These are phyloP conservation scores for Brachypterus glaber DNA, from an alignment of 2,888 invertebrate genomes.

Conservation along the genomic window DNA sequence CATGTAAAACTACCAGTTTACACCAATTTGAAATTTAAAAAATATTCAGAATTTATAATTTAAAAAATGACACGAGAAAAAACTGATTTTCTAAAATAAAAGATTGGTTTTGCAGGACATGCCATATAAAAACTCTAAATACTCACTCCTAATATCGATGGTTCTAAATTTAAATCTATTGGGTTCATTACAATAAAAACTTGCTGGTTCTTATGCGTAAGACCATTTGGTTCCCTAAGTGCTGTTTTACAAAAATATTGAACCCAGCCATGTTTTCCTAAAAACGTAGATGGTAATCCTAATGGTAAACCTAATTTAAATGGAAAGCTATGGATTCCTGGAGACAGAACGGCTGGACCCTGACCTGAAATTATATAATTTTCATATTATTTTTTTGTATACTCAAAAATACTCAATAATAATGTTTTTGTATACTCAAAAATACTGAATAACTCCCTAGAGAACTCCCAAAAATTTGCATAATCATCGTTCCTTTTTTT, in stretches of 20 bases:
- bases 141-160: slow-evolving; percentile 77
- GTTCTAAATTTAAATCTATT: slow-evolving; percentile 84
- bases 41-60: too few species aligned
- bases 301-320: slow-evolving; percentile 85
- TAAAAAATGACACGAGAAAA: too few species aligned
- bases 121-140: slow-evolving; percentile 4
- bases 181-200: slow-evolving; percentile 97
- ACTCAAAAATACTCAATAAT: too few species aligned
- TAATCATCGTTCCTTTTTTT: too few species aligned
- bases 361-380: slow-evolving; percentile 49
- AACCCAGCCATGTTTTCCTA: slow-evolving; percentile 91
- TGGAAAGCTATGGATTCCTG: slow-evolving; percentile 91
- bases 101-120: too few species aligned
- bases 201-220: slow-evolving; percentile 91
- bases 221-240: slow-evolving; percentile 74
- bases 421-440: too few species aligned
- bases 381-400: too few species aligned
- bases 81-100: too few species aligned
- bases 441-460: too few species aligned
- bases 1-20: too few species aligned
- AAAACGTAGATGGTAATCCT: slow-evolving; percentile 84
- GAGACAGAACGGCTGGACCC: slow-evolving; percentile 73
- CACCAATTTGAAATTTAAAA: too few species aligned
- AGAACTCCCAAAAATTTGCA: too few species aligned
- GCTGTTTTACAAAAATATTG: slow-evolving; percentile 91